Percentiles rank a stretch among this genome's conserved stretches.
phyloP scores from a whole-genome alignment of 1,140 invertebrate genomes.

The Penaeus japonicus region DNA sequence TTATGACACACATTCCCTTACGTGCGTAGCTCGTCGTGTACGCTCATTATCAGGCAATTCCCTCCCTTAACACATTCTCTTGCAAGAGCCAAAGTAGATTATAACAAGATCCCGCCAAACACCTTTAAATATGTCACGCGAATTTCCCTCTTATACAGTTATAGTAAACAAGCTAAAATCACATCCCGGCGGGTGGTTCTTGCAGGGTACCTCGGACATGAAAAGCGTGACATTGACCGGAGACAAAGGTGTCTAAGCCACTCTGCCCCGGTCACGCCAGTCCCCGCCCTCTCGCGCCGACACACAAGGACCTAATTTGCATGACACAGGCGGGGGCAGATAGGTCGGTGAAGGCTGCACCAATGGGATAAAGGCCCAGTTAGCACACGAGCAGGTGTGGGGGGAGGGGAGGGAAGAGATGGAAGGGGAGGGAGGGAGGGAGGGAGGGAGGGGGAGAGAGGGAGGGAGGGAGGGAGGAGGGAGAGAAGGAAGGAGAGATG shows the following conservation, averaged over 20 bases:
- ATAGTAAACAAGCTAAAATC: constrained; percentile 38
- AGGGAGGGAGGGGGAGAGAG: not conserved
- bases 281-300: not conserved
- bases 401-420: not conserved
- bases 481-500: not conserved
- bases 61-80: not conserved
- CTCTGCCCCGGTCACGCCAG: constrained; percentile 3
- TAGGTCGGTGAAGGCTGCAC: not conserved
- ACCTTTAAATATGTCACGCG: constrained; percentile 8
- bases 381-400: constrained; percentile 32
- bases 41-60: not conserved
- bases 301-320: constrained; percentile 23
- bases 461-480: not conserved
- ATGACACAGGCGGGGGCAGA: constrained; percentile 3
- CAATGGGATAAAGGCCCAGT: constrained; percentile 39
- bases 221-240: constrained; percentile 52
- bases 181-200: not conserved
- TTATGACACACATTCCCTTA: not conserved
- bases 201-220: constrained; percentile 41
- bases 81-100: not conserved
- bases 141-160: constrained; percentile 23
- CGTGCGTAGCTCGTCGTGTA: too few relatives aligned
- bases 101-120: not conserved
- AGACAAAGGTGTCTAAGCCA: constrained; percentile 21
- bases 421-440: too few relatives aligned